Percentiles rank a stretch among this genome's conserved stretches.
Evolutionary conservation across 2,888 invertebrate species (phyloP).

Genomic region (Melanophora roralis): DNA sequence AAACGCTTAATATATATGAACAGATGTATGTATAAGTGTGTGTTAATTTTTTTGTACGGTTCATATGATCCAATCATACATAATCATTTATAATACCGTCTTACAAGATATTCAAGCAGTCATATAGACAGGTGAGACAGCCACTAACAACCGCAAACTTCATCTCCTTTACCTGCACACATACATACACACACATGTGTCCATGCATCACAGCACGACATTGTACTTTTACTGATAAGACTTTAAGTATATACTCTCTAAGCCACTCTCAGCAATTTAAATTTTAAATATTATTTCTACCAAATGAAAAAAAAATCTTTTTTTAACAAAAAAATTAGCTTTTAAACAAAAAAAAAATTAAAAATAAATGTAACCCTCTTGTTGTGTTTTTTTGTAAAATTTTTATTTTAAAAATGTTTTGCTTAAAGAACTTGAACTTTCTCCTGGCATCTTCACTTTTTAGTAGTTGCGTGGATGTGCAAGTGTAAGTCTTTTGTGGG

Average conservation of each 20-base stretch:
- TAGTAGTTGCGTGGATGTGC: neutral
- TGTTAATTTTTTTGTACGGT: neutral
- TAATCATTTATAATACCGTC: constrained; percentile 38
- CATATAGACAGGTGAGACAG: constrained; percentile 25
- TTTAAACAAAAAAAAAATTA: neutral
- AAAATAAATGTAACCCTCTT: neutral
- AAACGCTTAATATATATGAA: no score
- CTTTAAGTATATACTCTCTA: neutral
- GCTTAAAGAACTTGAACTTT: constrained; percentile 52
- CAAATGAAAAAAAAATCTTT: constrained; percentile 51
- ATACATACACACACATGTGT: no score
- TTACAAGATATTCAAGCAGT: constrained; percentile 26
- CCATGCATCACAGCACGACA: constrained; percentile 17
- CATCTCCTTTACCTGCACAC: no score
- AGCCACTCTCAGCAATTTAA: constrained; percentile 16
- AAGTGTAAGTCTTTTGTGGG: neutral
- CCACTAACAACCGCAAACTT: neutral
- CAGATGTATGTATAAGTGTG: no score
- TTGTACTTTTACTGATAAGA: constrained; percentile 52
- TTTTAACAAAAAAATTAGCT: constrained; percentile 17
- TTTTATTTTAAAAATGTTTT: neutral
- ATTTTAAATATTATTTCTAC: constrained; percentile 45
- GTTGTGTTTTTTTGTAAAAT: neutral
- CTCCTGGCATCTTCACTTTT: constrained; percentile 21
- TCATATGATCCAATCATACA: constrained; percentile 48